A percentile compares a stretch with the other conserved stretches of the same genome.
Evolutionary conservation across 1,140 invertebrate genomes (phyloP).

Genomic region (Araneus ventricosus): DNA sequence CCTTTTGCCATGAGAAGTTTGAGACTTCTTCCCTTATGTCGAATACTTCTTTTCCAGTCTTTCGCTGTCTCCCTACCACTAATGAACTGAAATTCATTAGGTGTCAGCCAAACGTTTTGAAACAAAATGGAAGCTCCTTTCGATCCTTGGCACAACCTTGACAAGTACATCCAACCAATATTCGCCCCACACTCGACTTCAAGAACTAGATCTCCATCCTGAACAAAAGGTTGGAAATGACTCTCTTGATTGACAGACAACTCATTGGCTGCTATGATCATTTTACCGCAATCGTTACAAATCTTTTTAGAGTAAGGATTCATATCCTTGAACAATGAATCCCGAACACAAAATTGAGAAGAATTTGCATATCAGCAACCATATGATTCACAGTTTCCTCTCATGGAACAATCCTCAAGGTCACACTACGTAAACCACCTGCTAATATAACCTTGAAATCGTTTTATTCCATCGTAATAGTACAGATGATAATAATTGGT

Average conservation of each 20-base stretch:
- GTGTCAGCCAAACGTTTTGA: slow-evolving; percentile 81
- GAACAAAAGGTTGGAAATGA: slow-evolving; percentile 78
- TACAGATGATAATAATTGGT: too few species aligned
- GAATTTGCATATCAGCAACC: neutral
- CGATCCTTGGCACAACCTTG: slow-evolving; percentile 81
- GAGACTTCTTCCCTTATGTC: slow-evolving; percentile 82
- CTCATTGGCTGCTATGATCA: neutral
- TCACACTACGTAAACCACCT: neutral
- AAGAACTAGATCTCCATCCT: slow-evolving; percentile 80
- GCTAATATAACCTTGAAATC: too few species aligned
- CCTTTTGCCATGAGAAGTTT: slow-evolving; percentile 82
- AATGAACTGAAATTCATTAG: slow-evolving; percentile 82
- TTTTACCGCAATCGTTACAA: slow-evolving; percentile 51
- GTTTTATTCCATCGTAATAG: too few species aligned
- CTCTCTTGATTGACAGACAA: neutral
- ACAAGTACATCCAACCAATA: slow-evolving; percentile 80
- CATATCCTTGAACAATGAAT: neutral
- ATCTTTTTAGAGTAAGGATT: neutral
- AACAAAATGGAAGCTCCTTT: slow-evolving; percentile 81
- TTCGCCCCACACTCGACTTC: slow-evolving; percentile 81
- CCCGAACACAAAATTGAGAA: neutral
- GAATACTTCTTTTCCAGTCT: slow-evolving; percentile 82
- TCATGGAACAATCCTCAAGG: neutral
- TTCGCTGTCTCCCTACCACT: slow-evolving; percentile 82
- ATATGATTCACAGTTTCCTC: neutral